Base-by-base conservation (phyloP, 2,113 vertebrate genomes). In the Ictidomys tridecemlineatus region DNA sequence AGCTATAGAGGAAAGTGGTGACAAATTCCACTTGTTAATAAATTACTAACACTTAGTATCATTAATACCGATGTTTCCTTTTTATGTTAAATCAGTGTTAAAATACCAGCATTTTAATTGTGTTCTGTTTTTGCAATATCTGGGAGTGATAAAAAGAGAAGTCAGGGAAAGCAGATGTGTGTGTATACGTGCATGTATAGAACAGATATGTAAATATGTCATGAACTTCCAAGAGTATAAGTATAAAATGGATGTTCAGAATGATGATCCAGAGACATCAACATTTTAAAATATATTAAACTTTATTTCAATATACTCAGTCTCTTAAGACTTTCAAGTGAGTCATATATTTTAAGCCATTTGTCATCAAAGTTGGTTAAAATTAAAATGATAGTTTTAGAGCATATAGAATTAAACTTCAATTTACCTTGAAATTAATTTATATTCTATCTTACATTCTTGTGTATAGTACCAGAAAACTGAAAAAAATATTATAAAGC, bases 321-420 rank as follows among this genome's bases (percentile, higher is more conserved):
- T 92, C 77, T 97, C 96, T 90, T 8, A 77, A 93, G 61, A 53
- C n/a, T 82, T 82, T 82, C 76, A 95, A 87, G 84, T 63, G 67
- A 90, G 39, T 37, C 76, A 85, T 95, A 70, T 95, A 94, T 95
- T 95, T 95, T 89, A 80, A 92, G 77, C 72, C 96, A 94, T 84
- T 98, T 95, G 56, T 90, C 90, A 96, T 94, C 76, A 94, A 93
- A 95, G 89, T 72, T 92, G 26, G 61, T 92, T 98, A 95, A 97
- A 97, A 97, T 97, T 92, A 97, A 97, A 89, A 79, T 84, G 79
- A 93, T 89, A 86, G 94, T 73, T 92, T 96, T 80, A 56, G 76
- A 30, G 61, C n/a, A 94, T 82, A 73, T 89, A 95, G 72, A 48
- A 93, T 96, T 97, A 93, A 94, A 90, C 63, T 91, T 93, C 67